Evolutionary conservation across 1,140 invertebrate species (phyloP), one percentile per base, ranked within the genome.

Genomic region (Cydia amplana): DNA sequence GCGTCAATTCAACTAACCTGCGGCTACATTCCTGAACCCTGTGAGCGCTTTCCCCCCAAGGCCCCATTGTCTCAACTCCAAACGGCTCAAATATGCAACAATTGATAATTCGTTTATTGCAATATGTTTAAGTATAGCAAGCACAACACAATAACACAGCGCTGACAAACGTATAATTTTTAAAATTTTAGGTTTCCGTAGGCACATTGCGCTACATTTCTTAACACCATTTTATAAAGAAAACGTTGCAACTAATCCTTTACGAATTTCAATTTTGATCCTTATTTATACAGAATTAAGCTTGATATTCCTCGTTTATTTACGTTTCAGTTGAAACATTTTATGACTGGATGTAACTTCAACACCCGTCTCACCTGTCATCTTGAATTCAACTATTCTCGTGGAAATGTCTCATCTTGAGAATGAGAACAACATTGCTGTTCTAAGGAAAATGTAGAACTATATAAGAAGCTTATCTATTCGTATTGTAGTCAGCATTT

Each of bases 311-410:
- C 55, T 10, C 9, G 10, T 2, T 23, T 12, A 9, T 23, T 60
- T 23, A 60, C 20, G 2, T 10, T 2, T n/a, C 20, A 60, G 20
- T 60, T 60, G 18, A 4, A 20, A 23, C 55, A 20, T 60, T 60
- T 23, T 55, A 7, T 10, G 20, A 23, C n/a, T 60, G 23, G 10
- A n/a, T 12, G 16, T 10, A 10, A 60, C 6, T 60, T 23, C 18
- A 60, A 23, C 55, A 12, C 55, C 20, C 55, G 55, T 10, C 55
- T 12, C 6, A 60, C 18, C 55, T 60, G 55, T 60, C 55, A 60
- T 60, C 55, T 60, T 60, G 55, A 60, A 60, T 60, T 60, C 55
- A 23, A 18, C 49, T 51, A 18, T 23, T 60, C 55, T 60, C 55
- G 55, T 23, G 55, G 7, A 60, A 60, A 10, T 23, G 18, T 60